Evolutionary conservation across 2,113 vertebrate genomes (phyloP), one percentile per base, ranked within the genome.

Genomic region (Mixornis gularis): DNA sequence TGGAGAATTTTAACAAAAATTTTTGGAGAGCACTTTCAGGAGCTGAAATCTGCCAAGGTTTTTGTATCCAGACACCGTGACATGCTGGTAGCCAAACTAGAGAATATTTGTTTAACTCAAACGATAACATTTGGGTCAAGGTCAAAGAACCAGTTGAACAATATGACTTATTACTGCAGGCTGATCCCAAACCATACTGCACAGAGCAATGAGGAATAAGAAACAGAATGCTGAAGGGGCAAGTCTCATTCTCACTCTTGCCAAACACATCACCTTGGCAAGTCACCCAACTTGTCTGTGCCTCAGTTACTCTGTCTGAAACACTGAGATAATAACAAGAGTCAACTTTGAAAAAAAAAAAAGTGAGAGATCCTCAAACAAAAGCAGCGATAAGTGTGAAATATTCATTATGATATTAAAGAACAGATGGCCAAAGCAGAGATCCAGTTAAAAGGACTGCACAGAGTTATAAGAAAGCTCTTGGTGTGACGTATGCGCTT

Each of bases 321-420:
- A 77, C 89, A 58, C 92, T 77, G 79, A 93, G 88, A 93, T 88
- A 94, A 94, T 89, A 95, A 89, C 87, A 94, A 93, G 60, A 92
- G 90, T 84, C 79, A 89, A 72, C 79, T 84, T 80, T 77, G 79
- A 53, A 95, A 49, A 49, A 49, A 90, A 90, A 82, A 85, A 90
- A 86, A 89, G 85, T 55, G 74, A 89, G 92, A 93, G 87, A 74
- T 88, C 72, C 90, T 94, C 90, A 74, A 88, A 85, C 88, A 94
- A 96, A 93, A 93, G 81, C 82, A 52, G 56, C 2, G 6, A 66
- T 79, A 95, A 93, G 80, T 95, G 93, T 89, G 79, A 95, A 95
- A 92, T 82, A 81, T 92, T 91, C 90, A 86, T 95, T 91, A 93
- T 95, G 86, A 90, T 94, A 95, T 96, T 95, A 87, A 93, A 95